A percentile compares a stretch with the other conserved stretches of the same genome.
phyloP scores from a whole-genome alignment of 2,888 invertebrate genomes.

The Tetragnatha montana region DNA sequence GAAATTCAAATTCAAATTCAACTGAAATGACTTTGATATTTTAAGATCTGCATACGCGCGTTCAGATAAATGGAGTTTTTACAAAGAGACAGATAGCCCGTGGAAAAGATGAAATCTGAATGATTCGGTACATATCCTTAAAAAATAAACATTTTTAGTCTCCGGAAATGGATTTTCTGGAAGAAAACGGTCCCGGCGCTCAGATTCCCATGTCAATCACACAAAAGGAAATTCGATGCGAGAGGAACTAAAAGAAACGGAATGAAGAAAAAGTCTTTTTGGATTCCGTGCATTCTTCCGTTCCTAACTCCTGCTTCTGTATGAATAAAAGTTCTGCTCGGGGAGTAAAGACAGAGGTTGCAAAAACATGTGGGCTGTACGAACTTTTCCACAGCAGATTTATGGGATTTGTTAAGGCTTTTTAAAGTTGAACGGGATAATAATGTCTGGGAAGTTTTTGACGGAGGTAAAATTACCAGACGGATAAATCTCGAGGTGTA shows the following conservation, averaged over 20 bases:
- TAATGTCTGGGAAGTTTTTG: too few relatives aligned
- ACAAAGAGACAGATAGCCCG: too few relatives aligned
- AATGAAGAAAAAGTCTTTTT: not conserved
- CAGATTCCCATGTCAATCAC: conserved; percentile 38
- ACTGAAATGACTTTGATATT: too few relatives aligned
- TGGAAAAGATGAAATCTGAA: conserved; percentile 12
- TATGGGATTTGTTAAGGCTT: not conserved
- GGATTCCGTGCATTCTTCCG: not conserved
- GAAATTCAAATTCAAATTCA: too few relatives aligned
- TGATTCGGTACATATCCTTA: conserved; percentile 6
- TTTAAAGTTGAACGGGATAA: too few relatives aligned
- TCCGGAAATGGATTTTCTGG: conserved; percentile 46
- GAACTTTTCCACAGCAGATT: not conserved
- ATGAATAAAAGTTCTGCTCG: conserved; percentile 11
- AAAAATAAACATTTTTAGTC: conserved; percentile 27
- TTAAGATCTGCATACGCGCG: too few relatives aligned
- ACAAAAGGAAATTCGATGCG: conserved; percentile 12
- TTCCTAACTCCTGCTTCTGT: conserved; percentile 3
- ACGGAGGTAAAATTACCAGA: too few relatives aligned
- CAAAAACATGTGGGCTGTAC: not conserved
- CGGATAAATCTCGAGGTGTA: too few relatives aligned
- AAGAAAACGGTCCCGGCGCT: conserved; percentile 3
- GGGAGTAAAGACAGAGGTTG: not conserved
- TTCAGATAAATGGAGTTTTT: too few relatives aligned
- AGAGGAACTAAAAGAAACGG: not conserved